phyloP scores from a whole-genome alignment of 1,140 invertebrate species.

The Penaeus indicus region DNA sequence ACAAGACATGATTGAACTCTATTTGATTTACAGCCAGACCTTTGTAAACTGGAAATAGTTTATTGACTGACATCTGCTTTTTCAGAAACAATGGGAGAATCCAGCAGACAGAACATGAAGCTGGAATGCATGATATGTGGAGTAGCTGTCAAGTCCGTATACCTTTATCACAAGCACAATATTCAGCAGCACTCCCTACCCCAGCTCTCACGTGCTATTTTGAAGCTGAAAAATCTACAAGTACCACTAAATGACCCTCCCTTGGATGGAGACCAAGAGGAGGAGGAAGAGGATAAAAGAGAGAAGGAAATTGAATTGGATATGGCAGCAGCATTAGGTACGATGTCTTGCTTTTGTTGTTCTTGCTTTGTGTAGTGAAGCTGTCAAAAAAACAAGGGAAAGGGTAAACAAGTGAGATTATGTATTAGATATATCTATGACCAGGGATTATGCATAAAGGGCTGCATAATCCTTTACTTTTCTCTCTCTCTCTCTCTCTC shows the following conservation, averaged over 20 bases:
- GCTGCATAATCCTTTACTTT: no score
- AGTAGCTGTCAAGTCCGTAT: conserved; percentile 3
- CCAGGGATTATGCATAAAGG: no score
- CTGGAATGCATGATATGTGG: conserved; percentile 49
- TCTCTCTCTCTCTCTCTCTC: no score
- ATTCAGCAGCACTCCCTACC: conserved; percentile 32
- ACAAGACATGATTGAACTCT: no score
- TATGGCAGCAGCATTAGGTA: conserved; percentile 34
- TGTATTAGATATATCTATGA: no score
- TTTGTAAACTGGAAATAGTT: no score
- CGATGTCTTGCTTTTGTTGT: not conserved
- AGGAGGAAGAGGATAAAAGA: not conserved
- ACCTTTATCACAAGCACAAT: conserved; percentile 51
- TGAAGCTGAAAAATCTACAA: conserved; percentile 33
- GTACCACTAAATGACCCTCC: conserved; percentile 36
- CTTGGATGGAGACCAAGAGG: not conserved
- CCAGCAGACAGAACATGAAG: not conserved
- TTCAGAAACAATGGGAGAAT: no score
- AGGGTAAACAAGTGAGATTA: no score
- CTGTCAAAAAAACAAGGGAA: no score
- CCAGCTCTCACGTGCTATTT: conserved; percentile 39
- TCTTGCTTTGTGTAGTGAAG: no score
- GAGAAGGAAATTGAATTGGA: not conserved
- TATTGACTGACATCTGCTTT: no score
- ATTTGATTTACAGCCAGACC: no score